Conservation (phyloP, 2,113 vertebrate species). For the Zingel zingel region DNA sequence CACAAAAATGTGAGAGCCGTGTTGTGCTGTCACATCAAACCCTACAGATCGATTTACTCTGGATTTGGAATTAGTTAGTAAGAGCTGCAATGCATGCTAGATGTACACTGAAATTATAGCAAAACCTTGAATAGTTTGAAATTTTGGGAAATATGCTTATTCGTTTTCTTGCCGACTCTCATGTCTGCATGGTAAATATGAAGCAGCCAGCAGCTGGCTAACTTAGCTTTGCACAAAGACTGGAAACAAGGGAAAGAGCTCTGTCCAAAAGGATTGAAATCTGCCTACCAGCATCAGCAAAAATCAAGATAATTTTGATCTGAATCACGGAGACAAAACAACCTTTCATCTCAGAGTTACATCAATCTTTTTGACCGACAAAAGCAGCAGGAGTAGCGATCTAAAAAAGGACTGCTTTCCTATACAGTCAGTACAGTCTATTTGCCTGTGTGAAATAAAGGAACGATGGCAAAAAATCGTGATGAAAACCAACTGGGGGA, state of each 20-base stretch:
- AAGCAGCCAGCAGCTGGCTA: neutral
- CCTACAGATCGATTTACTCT: neutral
- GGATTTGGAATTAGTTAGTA: neutral
- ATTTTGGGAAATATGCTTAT: too few species aligned
- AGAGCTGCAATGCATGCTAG: neutral
- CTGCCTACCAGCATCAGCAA: neutral
- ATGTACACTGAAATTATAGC: neutral
- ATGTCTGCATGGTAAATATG: neutral
- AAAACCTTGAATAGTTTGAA: neutral
- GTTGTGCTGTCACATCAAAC: neutral
- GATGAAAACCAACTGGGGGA: neutral
- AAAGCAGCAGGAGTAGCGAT: neutral
- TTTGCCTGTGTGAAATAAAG: neutral
- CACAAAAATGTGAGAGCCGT: neutral
- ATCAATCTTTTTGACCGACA: neutral
- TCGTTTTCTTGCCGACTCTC: neutral
- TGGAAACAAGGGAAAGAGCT: neutral
- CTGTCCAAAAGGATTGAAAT: neutral
- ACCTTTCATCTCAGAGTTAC: neutral
- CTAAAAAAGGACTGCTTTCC: neutral
- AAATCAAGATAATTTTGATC: neutral
- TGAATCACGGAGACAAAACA: neutral
- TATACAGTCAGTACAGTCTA: neutral
- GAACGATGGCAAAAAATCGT: neutral
- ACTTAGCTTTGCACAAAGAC: neutral